These are phyloP conservation scores for Fabriciana adippe DNA, from an alignment of 2,888 invertebrate genomes.

Conservation along the genomic window DNA sequence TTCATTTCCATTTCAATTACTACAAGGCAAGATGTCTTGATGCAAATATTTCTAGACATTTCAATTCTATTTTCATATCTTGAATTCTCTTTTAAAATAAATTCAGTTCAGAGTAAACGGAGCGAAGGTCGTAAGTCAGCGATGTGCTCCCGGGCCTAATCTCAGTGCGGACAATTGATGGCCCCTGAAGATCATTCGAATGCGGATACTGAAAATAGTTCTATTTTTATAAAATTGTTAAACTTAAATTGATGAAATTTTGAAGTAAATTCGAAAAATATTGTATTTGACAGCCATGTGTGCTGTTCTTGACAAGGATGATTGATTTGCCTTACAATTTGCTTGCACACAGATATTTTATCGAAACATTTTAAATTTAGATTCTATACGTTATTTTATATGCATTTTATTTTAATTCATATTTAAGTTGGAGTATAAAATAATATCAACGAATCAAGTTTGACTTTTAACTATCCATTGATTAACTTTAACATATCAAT, in stretches of 20 bases:
- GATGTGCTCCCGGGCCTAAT: constrained; percentile 22
- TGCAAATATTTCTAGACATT: constrained; percentile 4
- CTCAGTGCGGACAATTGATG: constrained; percentile 21
- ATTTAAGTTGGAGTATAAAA: no score
- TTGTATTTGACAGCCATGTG: constrained; percentile 20
- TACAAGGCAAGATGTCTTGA: neutral
- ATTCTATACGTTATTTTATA: neutral
- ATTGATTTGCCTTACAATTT: constrained; percentile 16
- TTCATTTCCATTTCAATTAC: neutral
- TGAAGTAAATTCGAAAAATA: constrained; percentile 17
- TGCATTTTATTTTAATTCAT: neutral
- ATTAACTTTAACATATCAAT: no score
- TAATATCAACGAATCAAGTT: no score
- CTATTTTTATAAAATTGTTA: constrained; percentile 6
- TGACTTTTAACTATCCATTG: no score
- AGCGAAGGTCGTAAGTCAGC: constrained; percentile 23
- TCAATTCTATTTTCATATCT: constrained; percentile 22
- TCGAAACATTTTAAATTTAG: neutral
- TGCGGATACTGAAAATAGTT: constrained; percentile 13
- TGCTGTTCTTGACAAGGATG: constrained; percentile 16
- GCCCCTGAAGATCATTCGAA: constrained; percentile 10
- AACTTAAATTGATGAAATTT: neutral
- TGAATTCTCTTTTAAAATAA: constrained; percentile 13
- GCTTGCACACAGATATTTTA: constrained; percentile 9
- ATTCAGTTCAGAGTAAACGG: constrained; percentile 12